phyloP scores from a whole-genome alignment of 2,113 vertebrate genomes.

The Dipodomys spectabilis region DNA sequence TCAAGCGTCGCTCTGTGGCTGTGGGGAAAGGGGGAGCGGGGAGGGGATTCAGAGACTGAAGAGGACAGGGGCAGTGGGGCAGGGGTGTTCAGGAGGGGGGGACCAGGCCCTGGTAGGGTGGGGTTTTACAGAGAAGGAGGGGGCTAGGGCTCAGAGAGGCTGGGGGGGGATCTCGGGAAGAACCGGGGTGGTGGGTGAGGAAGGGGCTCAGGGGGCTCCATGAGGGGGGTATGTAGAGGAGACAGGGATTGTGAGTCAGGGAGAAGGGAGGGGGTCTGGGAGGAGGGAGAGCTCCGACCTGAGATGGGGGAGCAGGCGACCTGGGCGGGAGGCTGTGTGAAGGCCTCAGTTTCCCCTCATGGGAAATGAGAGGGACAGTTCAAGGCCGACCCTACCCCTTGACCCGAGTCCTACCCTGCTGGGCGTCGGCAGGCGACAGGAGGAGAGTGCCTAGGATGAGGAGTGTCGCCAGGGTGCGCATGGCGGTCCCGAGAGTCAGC shows the following conservation, averaged over 20 bases:
- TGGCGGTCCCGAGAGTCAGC: neutral
- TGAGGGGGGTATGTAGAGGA: too few species aligned
- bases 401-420: conserved; percentile 75
- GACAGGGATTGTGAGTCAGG: neutral
- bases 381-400: accelerated
- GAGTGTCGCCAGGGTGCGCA: conserved; percentile 31
- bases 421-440: conserved; percentile 66
- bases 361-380: neutral
- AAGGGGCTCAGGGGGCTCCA: too few species aligned
- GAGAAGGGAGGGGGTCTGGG: neutral
- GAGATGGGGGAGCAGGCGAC: neutral
- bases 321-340: too few species aligned
- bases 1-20: conserved; percentile 66
- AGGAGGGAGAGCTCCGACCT: neutral
- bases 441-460: conserved; percentile 60
- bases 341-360: neutral
- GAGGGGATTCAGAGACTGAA: neutral
- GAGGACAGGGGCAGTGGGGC: neutral
- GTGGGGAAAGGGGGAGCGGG: neutral
- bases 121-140: neutral
- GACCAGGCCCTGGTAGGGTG: neutral
- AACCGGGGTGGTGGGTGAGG: neutral
- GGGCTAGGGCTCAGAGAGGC: too few species aligned
- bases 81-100: neutral
- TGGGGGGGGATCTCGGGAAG: too few species aligned